Evolutionary conservation across 92 coral and sea anemone species (phyloP).

Genomic region (Heteractis magnifica): DNA sequence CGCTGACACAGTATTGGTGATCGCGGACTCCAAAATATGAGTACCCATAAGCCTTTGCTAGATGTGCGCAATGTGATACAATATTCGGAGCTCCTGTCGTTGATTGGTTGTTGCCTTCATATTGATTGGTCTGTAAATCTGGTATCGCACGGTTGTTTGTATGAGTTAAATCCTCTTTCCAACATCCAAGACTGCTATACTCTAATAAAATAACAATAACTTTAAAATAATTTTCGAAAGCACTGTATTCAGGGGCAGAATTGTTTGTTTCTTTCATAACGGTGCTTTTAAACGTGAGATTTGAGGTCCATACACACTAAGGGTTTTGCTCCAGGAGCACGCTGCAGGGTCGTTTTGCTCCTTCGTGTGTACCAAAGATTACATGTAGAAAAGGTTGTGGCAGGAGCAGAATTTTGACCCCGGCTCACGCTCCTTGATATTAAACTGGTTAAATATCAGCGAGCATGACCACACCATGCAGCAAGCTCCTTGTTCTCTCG

Average conservation of each 20-base stretch:
- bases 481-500: no score
- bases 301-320: no score
- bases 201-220: background rate
- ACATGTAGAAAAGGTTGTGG: no score
- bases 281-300: no score
- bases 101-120: background rate
- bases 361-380: no score
- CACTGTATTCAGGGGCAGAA: background rate
- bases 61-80: slow-evolving; percentile 36
- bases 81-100: background rate
- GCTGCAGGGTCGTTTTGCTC: no score
- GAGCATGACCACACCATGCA: no score
- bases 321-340: no score
- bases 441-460: no score
- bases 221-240: background rate
- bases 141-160: background rate
- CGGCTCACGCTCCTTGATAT: no score
- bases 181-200: slow-evolving; percentile 54
- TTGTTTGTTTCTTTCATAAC: no score
- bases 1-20: slow-evolving; percentile 46
- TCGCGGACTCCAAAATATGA: slow-evolving; percentile 55
- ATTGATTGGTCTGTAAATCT: background rate
- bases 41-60: slow-evolving; percentile 36
- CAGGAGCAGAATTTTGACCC: no score
- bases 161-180: slow-evolving; percentile 25